These are phyloP conservation scores for Amblyornis subalaris DNA, from an alignment of 2,113 vertebrate species.

Conservation along the genomic window DNA sequence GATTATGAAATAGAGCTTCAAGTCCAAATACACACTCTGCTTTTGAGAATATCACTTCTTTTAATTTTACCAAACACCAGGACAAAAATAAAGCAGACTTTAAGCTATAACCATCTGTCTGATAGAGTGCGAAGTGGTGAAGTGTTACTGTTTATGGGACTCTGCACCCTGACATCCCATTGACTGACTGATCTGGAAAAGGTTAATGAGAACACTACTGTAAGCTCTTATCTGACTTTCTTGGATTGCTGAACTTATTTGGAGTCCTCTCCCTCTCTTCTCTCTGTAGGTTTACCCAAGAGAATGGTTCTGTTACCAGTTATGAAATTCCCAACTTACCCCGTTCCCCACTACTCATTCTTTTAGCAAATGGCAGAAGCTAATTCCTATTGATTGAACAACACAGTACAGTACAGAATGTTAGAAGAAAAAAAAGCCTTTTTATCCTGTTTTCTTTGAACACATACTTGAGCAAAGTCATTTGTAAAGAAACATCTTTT, in stretches of 20 bases:
- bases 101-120: not conserved
- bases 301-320: slow-evolving; percentile 99
- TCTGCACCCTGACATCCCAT: slow-evolving; percentile 23
- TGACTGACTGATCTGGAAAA: slow-evolving; percentile 73
- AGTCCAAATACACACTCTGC: not conserved
- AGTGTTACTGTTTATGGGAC: slow-evolving; percentile 15
- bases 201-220: slow-evolving; percentile 70
- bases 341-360: slow-evolving; percentile 97
- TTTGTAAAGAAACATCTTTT: slow-evolving; percentile 86
- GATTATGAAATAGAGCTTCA: not conserved
- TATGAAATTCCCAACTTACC: slow-evolving; percentile 98
- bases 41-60: not conserved
- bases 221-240: slow-evolving; percentile 72
- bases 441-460: slow-evolving; percentile 82
- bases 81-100: not conserved
- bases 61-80: not conserved
- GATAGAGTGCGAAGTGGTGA: not conserved
- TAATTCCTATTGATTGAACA: slow-evolving; percentile 75
- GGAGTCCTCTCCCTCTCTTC: slow-evolving; percentile 93
- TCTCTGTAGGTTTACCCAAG: slow-evolving; percentile 98
- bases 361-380: slow-evolving; percentile 91
- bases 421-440: slow-evolving; percentile 80
- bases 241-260: slow-evolving; percentile 82
- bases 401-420: slow-evolving; percentile 80
- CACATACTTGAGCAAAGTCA: slow-evolving; percentile 83